These are phyloP conservation scores for Nephila pilipes DNA, from an alignment of 1,140 invertebrate genomes.

Conservation along the genomic window DNA sequence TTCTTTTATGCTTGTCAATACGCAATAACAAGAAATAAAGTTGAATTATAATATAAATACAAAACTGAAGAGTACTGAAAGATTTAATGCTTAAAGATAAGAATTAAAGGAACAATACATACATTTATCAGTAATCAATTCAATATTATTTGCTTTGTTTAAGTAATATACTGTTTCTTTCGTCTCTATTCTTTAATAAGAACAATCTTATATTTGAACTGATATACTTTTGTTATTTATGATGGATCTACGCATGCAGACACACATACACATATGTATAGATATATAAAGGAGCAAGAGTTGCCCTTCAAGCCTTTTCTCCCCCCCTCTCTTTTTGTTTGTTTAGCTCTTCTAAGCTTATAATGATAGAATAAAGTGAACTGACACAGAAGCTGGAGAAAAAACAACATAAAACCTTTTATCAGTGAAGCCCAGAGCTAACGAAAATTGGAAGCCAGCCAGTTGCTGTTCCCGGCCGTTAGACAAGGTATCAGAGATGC, in stretches of 20 bases:
- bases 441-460: constrained; percentile 71
- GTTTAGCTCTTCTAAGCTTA: constrained; percentile 55
- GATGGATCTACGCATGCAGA: not conserved
- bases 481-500: constrained; percentile 61
- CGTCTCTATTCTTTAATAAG: too few relatives aligned
- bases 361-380: constrained; percentile 69
- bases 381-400: constrained; percentile 29
- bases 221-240: too few relatives aligned
- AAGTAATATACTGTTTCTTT: too few relatives aligned
- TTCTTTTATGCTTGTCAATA: too few relatives aligned
- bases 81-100: too few relatives aligned
- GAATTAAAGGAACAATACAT: too few relatives aligned
- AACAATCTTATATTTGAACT: too few relatives aligned
- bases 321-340: constrained; percentile 38
- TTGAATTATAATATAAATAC: too few relatives aligned
- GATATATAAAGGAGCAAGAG: constrained; percentile 18
- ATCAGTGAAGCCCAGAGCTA: constrained; percentile 59
- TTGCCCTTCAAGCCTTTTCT: constrained; percentile 14
- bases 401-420: constrained; percentile 69
- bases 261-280: not conserved
- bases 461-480: constrained; percentile 64
- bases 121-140: too few relatives aligned
- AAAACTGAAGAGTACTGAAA: too few relatives aligned
- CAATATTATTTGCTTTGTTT: too few relatives aligned
- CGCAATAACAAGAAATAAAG: too few relatives aligned